phyloP scores from a whole-genome alignment of 2,113 vertebrate genomes.

The Nesogale talazaci region DNA sequence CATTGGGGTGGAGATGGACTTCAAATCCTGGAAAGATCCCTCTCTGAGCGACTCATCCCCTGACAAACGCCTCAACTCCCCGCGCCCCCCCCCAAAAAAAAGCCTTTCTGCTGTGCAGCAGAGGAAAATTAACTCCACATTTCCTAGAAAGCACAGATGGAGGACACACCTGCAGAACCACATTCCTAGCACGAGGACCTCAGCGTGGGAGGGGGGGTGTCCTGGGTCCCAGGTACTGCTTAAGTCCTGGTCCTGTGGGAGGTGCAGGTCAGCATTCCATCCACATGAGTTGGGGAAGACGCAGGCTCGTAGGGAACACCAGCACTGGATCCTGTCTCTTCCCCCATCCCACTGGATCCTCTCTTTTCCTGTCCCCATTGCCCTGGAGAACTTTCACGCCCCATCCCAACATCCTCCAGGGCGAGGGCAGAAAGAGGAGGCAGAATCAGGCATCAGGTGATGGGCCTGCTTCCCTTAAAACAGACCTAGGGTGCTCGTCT shows the following conservation, averaged over 20 bases:
- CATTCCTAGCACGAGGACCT: neutral
- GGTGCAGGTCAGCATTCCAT: neutral
- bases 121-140: neutral
- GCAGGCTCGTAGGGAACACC: neutral
- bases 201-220: neutral
- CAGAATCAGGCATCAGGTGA: neutral
- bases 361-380: neutral
- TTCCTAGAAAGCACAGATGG: neutral
- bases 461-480: neutral
- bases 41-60: neutral
- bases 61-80: too few relatives aligned
- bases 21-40: neutral
- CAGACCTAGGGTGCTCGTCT: neutral
- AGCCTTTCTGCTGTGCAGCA: neutral
- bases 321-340: neutral
- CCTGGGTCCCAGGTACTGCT: neutral
- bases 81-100: too few relatives aligned
- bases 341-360: neutral
- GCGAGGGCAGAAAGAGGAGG: neutral
- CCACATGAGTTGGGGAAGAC: too few relatives aligned
- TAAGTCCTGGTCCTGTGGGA: neutral
- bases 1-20: fast-evolving
- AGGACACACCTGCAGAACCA: neutral
- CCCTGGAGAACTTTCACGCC: neutral
- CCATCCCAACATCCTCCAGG: neutral